Percentiles rank a stretch among this genome's conserved stretches.
Conservation (phyloP, 2,113 vertebrate genomes). For the Carassius carassius region DNA sequence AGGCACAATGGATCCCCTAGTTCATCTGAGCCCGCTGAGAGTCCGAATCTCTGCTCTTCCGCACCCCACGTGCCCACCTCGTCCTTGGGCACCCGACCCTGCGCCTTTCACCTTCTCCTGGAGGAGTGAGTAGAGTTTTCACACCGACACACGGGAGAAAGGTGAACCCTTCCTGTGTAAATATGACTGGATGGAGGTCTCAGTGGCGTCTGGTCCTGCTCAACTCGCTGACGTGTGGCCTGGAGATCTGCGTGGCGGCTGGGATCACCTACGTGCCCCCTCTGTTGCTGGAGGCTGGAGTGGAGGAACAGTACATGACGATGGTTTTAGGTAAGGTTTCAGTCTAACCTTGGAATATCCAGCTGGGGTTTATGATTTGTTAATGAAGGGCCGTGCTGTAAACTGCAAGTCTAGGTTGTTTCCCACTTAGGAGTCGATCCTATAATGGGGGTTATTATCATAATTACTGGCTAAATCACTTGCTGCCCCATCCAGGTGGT, state of each 20-base stretch:
- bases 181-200: constrained; percentile 79
- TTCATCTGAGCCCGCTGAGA: constrained; percentile 58
- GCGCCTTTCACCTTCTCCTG: constrained; percentile 55
- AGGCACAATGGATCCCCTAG: constrained; percentile 68
- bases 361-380: not conserved
- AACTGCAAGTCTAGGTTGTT: constrained; percentile 13
- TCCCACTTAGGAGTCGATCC: constrained; percentile 54
- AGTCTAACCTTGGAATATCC: constrained; percentile 4
- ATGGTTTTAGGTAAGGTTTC: constrained; percentile 78
- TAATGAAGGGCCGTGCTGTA: not conserved
- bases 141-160: constrained; percentile 58
- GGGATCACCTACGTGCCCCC: constrained; percentile 82
- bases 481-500: constrained; percentile 56
- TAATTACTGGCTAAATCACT: constrained; percentile 53
- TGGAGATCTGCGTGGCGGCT: constrained; percentile 83
- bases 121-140: constrained; percentile 26
- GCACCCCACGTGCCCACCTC: constrained; percentile 39
- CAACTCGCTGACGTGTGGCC: constrained; percentile 80
- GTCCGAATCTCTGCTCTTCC: constrained; percentile 58
- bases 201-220: constrained; percentile 79
- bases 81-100: constrained; percentile 47
- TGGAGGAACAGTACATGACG: constrained; percentile 81
- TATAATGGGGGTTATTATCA: constrained; percentile 56
- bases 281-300: constrained; percentile 78
- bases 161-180: constrained; percentile 61